Conservation (phyloP, 1,140 invertebrate species). For the Maconellicoccus hirsutus region DNA sequence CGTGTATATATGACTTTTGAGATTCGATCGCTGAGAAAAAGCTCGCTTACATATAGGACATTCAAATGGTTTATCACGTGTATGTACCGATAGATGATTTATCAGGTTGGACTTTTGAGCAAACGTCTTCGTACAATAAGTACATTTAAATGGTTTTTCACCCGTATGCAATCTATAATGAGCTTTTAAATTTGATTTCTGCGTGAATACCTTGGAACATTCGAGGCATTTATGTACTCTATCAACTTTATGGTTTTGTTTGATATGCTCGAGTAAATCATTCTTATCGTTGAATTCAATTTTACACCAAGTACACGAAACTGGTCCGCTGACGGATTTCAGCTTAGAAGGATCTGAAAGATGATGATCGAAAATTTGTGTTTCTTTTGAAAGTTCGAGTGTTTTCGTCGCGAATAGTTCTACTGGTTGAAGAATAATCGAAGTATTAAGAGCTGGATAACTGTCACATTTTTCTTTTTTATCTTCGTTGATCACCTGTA, state of each 20-base stretch:
- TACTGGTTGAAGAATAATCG: constrained; percentile 2
- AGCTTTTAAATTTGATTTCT: constrained; percentile 29
- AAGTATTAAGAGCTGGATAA: background rate
- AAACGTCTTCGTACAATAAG: constrained; percentile 43
- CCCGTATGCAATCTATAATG: constrained; percentile 41
- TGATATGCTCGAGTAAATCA: constrained; percentile 5
- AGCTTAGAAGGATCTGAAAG: background rate
- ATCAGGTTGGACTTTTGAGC: constrained; percentile 40
- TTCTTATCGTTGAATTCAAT: background rate
- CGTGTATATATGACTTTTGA: constrained; percentile 34
- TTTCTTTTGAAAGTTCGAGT: background rate
- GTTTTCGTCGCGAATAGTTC: background rate
- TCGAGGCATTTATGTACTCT: constrained; percentile 36
- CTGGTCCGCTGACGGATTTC: background rate
- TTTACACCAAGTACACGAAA: constrained; percentile 5
- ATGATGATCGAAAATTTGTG: background rate
- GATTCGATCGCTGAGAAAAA: constrained; percentile 36
- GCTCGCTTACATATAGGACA: constrained; percentile 50
- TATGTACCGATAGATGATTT: constrained; percentile 40
- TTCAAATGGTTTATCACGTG: constrained; percentile 45
- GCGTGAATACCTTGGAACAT: constrained; percentile 36
- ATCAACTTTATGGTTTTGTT: background rate
- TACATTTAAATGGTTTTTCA: constrained; percentile 46
- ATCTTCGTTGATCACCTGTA: background rate
- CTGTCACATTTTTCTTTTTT: background rate